Conservation (phyloP, 2,113 vertebrate species). For the Chaetorhynchus papuensis region DNA sequence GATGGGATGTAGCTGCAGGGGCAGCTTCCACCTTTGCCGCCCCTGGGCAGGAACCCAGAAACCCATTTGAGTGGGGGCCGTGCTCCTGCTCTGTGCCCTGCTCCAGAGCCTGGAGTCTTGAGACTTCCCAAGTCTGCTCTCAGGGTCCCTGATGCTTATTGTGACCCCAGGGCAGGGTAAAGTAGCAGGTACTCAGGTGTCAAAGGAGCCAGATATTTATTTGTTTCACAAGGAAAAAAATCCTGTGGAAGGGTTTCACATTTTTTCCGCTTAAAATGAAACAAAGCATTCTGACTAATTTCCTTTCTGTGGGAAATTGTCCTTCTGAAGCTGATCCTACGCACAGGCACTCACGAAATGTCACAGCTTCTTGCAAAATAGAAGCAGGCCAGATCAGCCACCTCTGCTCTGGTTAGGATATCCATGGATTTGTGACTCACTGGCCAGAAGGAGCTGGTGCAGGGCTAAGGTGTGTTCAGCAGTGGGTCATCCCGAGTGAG, state of each 20-base stretch:
- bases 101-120: not conserved
- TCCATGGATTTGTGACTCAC: not conserved
- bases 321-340: not conserved
- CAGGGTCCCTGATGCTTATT: not conserved
- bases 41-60: not conserved
- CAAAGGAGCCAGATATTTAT: not conserved
- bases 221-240: not conserved
- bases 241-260: not conserved
- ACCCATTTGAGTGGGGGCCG: fast-evolving
- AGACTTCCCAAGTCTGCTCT: not conserved
- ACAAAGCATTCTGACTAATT: not conserved
- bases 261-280: not conserved
- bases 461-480: not conserved
- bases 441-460: not conserved
- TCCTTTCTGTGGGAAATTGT: not conserved
- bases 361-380: not conserved
- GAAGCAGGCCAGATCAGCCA: not conserved
- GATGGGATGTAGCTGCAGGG: not conserved
- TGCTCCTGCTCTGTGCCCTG: not conserved
- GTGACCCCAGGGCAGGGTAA: not conserved
- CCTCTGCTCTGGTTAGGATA: not conserved
- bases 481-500: not conserved
- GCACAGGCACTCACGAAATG: not conserved
- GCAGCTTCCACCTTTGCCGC: not conserved
- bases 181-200: not conserved